Base-by-base conservation (phyloP, 2,797 vertebrate genomes). In the Danio jaintianensis region DNA sequence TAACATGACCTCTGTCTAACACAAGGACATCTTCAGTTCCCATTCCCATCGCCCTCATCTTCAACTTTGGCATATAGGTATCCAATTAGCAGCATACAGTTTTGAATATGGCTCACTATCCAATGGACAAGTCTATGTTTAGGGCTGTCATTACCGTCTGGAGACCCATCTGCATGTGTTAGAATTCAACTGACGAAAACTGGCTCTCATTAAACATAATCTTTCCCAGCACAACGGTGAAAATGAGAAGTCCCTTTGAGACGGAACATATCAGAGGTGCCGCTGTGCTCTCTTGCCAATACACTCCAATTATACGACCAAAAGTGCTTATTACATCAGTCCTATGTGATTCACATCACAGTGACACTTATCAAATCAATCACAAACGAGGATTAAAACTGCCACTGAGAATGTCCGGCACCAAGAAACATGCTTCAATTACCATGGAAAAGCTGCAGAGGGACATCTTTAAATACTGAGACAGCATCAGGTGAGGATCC, bases 211-310 rank as follows among this genome's bases (percentile, higher is more conserved):
- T 47, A 45, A 50, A 73, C 52, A 64, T 22, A 36, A 18, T 48
- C 5, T 66, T 58, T 74, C 29, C 11, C 18, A 2, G 59, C 48
- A 72, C 55, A 58, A 62, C 43, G 42, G 55, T 61, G 45, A 75
- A 79, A 79, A 62, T 56, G 56, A 71, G 67, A 80, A 29, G 55
- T 70, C 68, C 73, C 20, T n/a, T 13, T 64, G 79, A 75, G 70
- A 22, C 55, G 3, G 40, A 72, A 29, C 18, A 58, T 29, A 45
- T 59, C 20, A 0, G 16, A 69, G 48, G 29, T 53, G 29, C 48
- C 10, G 5, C 42, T 36, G 42, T 29, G 29, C 29, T 38, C 59
- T 75, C 16, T 75, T 48, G 45, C 2, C 11, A 63, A 63, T 36
- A 43, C 47, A 3, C 22, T 66, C 16, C 43, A 42, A 78, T 69